Evolutionary conservation across 2,888 invertebrate genomes (phyloP), one percentile per base, ranked within the genome.

Genomic region (Leptopilina myrica): DNA sequence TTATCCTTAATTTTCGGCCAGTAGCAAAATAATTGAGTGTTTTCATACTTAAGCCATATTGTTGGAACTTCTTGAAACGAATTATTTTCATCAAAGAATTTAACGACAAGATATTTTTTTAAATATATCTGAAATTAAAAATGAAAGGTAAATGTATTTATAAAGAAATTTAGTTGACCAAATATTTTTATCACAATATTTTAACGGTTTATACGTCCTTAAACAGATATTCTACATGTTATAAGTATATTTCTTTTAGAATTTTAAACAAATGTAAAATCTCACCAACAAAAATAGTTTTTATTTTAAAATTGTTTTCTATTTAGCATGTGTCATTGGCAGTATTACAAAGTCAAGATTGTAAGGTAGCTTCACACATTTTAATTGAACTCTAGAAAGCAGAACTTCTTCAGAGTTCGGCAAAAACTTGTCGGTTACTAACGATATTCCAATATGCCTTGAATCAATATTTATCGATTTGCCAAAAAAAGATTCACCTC

Each of bases 301-400:
- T 33, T 33, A 33, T 2, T 33, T 33, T 33, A 33, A 33, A 33
- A 33, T 33, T 33, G 33, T 53, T 53, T 53, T 53, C 53, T 53
- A 53, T 53, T 53, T 53, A 53, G 53, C 53, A 20, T 64, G 64
- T 64, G 20, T 12, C 64, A 64, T 26, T 64, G 64, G 64, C 12
- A 20, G 8, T 5, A 64, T 9, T 26, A 64, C 33, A 64, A 64
- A 64, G 26, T 64, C 33, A 26, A 64, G 26, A 64, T 64, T 26
- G 12, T 64, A 64, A 11, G 64, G 64, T 11, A 64, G 64, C 26
- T 64, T 64, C 9, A 64, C 26, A 12, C 64, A 64, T 12, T 64
- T 64, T 6, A 64, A 8, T 64, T 64, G 64, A 33, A 64, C 11
- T 64, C 11, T 64, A 64, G 64, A 64, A n/a, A 26, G 20, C 20